Evolutionary conservation across 1,140 invertebrate species (phyloP), one percentile per base, ranked within the genome.

Genomic region (Gonioctena quinquepunctata): DNA sequence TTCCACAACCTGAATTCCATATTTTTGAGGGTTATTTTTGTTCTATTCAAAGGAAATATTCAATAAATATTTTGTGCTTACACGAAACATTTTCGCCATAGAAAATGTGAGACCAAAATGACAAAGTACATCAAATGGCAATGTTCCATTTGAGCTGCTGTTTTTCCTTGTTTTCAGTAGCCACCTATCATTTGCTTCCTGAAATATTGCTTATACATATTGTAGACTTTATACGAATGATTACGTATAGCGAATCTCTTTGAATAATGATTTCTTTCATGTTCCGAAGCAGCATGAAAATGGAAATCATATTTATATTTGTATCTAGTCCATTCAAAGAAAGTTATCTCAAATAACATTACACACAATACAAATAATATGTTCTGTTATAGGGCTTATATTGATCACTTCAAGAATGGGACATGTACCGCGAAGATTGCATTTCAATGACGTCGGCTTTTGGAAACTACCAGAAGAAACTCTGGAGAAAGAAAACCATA

Each of bases 391-490:
- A 63, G 61, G 61, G 18, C 49, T 21, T 63, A 23, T 63, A 28
- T 63, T 63, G 42, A 25, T 23, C 21, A n/a, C 18, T n/a, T 21
- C 7, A 13, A 57, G 22, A 16, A 22, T 25, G 13, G 25, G 54
- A 13, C 16, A 22, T 5, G 4, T 63, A 3, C 42, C 61, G 4
- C 6, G 28, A 21, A 27, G 21, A 48, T 63, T 48, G n/a, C 25
- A 63, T 18, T 63, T 48, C 23, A 49, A 63, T 21, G 61, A 63
- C 33, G 42, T 33, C 18, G 23, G 3, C 16, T 28, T 22, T 16
- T 63, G 61, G 61, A 21, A 42, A 6, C n/a, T 63, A 21, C 61
- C 61, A 8, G 27, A 63, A 42, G 28, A 63, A 21, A 7, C 21
- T 8, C 13, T 6, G 4, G 7, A 22, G 22, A 19, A 48, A 2